A percentile compares a stretch with the other conserved stretches of the same genome.
Conservation (phyloP, 37 sponge, comb jelly and placozoan genomes). For the Aplysina aerophoba region DNA sequence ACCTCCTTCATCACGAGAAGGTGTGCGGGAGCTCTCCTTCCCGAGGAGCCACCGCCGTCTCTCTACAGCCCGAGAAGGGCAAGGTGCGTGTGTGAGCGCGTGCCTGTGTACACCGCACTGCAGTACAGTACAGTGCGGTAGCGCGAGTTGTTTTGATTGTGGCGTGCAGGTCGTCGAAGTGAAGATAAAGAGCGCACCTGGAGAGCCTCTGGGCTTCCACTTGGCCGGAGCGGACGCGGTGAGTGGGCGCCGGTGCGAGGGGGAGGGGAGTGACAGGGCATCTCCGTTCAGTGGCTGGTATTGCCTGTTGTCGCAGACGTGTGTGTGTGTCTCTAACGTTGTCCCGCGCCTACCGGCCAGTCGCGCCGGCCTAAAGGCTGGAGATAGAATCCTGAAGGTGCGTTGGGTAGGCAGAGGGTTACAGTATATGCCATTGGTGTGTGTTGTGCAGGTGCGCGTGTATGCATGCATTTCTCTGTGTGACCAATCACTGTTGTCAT, state of each 20-base stretch:
- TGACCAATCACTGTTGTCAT: not conserved
- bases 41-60: not conserved
- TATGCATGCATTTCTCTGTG: not conserved
- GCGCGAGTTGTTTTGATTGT: too few species aligned
- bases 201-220: constrained; percentile 72
- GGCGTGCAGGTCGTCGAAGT: not conserved
- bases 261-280: too few species aligned
- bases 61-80: too few species aligned
- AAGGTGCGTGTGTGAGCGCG: not conserved
- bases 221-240: constrained; percentile 77
- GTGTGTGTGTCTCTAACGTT: constrained; percentile 25
- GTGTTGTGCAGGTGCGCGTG: not conserved
- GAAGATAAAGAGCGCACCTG: constrained; percentile 27
- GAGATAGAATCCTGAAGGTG: constrained; percentile 59
- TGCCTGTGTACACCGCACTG: too few species aligned
- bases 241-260: not conserved
- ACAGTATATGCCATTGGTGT: not conserved
- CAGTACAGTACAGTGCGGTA: too few species aligned
- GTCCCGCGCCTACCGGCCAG: constrained; percentile 47
- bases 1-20: constrained; percentile 63
- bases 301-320: not conserved
- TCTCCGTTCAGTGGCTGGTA: too few species aligned
- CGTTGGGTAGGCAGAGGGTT: not conserved
- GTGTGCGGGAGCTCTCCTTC: constrained; percentile 47
- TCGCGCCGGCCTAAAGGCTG: constrained; percentile 50